These are phyloP conservation scores for Varecia variegata DNA, from an alignment of 2,797 vertebrate species.

Conservation along the genomic window DNA sequence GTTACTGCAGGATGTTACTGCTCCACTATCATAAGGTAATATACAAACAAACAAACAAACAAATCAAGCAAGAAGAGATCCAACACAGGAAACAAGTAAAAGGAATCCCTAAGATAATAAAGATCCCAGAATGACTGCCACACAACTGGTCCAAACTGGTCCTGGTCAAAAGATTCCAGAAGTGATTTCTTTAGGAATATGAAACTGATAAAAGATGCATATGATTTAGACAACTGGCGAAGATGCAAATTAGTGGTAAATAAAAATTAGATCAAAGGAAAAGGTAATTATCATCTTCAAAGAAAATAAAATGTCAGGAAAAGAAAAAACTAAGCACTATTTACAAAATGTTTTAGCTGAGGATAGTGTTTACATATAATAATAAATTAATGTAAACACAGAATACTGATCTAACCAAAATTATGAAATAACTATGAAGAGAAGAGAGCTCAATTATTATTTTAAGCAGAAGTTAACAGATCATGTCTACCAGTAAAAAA, in stretches of 20 bases:
- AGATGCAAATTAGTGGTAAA: neutral
- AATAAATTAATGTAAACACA: neutral
- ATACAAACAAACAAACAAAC: neutral
- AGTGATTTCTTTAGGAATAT: neutral
- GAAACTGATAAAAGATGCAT: neutral
- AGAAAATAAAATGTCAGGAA: conserved; percentile 3
- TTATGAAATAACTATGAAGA: neutral
- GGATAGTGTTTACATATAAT: neutral
- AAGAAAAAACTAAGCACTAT: neutral
- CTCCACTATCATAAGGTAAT: neutral
- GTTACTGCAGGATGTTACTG: neutral
- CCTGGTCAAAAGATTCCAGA: neutral
- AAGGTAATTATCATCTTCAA: neutral
- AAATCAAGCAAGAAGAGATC: neutral
- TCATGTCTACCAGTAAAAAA: conserved; percentile 15
- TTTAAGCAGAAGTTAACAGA: conserved; percentile 17
- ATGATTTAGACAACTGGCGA: neutral
- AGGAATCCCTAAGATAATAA: neutral
- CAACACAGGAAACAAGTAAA: neutral
- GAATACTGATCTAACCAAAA: neutral
- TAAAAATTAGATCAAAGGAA: neutral
- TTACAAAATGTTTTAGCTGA: neutral
- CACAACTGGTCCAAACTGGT: neutral
- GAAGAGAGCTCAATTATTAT: neutral
- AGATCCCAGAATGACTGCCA: neutral